Base-by-base conservation (phyloP, 1,140 invertebrate species). In the Macrosteles quadrilineatus region DNA sequence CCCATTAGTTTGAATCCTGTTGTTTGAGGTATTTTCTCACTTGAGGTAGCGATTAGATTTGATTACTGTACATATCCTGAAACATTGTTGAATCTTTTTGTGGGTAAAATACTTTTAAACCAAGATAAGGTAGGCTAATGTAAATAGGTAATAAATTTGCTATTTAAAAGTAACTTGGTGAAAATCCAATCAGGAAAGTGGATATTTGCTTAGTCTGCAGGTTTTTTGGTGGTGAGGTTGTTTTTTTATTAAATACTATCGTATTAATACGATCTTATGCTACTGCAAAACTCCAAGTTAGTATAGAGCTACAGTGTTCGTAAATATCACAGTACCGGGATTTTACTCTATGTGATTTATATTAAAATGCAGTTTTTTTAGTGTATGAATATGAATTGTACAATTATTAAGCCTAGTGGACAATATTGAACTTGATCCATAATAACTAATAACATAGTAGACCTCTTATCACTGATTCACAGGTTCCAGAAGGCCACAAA, bases 401-500 rank as follows among this genome's bases (percentile, higher is more conserved):
- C 36, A 11, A 43, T 43, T 11, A 43, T 11, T 11, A 11, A 11
- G 17, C 9, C 36, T 43, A 43, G 36, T 11, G 36, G 36, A 43
- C 9, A 43, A 43, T 43, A 17, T 11, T 11, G 17, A 11, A 17
- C 17, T 43, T 43, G 36, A 9, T 11, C 9, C 17, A 17, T 17
- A 11, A 43, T 9, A 17, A 43, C 9, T 11, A 11, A 43, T 43
- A 11, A 17, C n/a, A 50, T 31, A 59, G 25, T 59, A 43, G 53
- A 63, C 74, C 72, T 73, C 73, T 81, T 79, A 40, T 62, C 59
- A n/a, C 63, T 70, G 6, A 53, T 50, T 19, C 21, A 19, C 27
- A 89, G 87, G 85, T 93, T 73, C 88, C 89, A 23, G 87, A 86
- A 81, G 90, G 90, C 36, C 84, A 87, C 9, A 90, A 90, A 77